A percentile compares a stretch with the other conserved stretches of the same genome.
Conservation (phyloP, 2,113 vertebrate genomes). For the Laticauda colubrina region DNA sequence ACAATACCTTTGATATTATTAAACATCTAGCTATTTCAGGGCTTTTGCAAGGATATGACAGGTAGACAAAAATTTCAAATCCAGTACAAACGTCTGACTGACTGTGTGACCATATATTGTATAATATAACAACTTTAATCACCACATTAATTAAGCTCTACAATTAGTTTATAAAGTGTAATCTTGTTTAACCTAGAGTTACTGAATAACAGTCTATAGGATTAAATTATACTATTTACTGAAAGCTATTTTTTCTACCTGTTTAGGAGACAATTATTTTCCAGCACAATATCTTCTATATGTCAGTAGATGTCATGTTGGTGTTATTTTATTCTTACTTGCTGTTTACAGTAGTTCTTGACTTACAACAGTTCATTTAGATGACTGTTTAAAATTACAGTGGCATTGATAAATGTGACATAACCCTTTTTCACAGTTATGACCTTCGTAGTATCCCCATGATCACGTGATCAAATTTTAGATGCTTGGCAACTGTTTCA, state of each 20-base stretch:
- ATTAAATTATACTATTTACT: constrained; percentile 2
- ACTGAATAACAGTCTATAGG: background rate
- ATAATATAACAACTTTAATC: background rate
- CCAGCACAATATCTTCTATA: too few species aligned
- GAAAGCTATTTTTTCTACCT: constrained; percentile 14
- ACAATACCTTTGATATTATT: background rate
- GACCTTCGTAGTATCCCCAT: background rate
- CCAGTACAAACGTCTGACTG: background rate
- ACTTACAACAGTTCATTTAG: background rate
- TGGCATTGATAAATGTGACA: background rate
- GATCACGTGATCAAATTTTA: background rate
- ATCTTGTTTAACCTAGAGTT: background rate
- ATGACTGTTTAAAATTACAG: background rate
- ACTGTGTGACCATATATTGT: background rate
- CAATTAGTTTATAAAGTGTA: background rate
- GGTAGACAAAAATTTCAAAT: background rate
- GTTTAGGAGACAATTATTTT: background rate
- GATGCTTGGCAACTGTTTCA: background rate
- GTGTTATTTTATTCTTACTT: constrained; percentile 4
- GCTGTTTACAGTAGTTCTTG: background rate
- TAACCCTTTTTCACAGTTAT: background rate
- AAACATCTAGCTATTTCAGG: background rate
- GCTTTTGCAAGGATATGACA: background rate
- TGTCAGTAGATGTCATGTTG: background rate
- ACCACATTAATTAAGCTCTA: background rate